These are phyloP conservation scores for Hoplostethus atlanticus DNA, from an alignment of 2,797 vertebrate species.

Conservation along the genomic window DNA sequence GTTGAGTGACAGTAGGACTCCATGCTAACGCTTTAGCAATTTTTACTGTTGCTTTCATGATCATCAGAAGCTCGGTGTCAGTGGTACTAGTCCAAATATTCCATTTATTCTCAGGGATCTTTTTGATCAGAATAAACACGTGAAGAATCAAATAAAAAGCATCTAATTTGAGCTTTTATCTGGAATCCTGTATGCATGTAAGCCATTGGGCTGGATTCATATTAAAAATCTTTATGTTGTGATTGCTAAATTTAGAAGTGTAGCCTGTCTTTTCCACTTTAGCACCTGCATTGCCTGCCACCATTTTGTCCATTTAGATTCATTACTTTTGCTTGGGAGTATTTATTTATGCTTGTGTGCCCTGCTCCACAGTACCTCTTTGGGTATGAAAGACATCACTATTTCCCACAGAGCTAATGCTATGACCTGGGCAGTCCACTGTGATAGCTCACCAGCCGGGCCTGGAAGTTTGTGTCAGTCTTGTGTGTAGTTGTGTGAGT, in stretches of 20 bases:
- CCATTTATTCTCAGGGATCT: too few relatives aligned
- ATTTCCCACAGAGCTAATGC: constrained; percentile 23
- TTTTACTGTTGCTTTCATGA: too few relatives aligned
- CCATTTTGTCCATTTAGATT: constrained; percentile 32
- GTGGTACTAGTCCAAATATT: too few relatives aligned
- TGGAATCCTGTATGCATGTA: too few relatives aligned
- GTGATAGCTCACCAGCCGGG: constrained; percentile 6
- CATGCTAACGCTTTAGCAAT: too few relatives aligned
- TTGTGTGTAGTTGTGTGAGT: neutral
- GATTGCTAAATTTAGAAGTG: constrained; percentile 12
- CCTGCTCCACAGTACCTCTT: constrained; percentile 14
- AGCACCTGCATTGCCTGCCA: constrained; percentile 31
- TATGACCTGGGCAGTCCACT: constrained; percentile 5
- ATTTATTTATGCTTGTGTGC: constrained; percentile 43
- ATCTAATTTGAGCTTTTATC: neutral
- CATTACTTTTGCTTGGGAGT: constrained; percentile 39
- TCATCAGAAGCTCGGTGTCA: too few relatives aligned
- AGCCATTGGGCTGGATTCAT: neutral
- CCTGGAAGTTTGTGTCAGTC: constrained; percentile 3
- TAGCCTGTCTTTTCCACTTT: constrained; percentile 36
- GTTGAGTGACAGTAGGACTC: too few relatives aligned
- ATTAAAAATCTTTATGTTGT: constrained; percentile 15
- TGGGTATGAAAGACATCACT: constrained; percentile 48
- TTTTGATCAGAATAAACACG: neutral
- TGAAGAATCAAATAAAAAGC: neutral